Percentiles rank a stretch among this genome's conserved stretches.
Conservation (phyloP, 1,140 invertebrate species). For the Myzus persicae region DNA sequence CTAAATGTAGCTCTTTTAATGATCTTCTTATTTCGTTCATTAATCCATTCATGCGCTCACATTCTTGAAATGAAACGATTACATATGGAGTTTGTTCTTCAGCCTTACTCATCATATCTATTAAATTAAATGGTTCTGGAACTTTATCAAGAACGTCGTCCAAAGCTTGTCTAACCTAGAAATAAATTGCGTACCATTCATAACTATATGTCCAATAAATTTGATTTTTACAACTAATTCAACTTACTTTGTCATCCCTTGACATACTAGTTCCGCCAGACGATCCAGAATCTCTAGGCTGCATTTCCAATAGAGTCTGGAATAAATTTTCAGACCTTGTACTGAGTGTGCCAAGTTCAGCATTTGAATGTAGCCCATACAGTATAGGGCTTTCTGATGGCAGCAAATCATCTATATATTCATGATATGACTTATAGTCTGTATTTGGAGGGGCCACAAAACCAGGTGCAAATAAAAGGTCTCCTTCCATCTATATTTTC, state of each 20-base stretch:
- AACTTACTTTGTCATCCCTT: conserved; percentile 81
- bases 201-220: neutral
- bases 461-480: conserved; percentile 80
- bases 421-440: conserved; percentile 87
- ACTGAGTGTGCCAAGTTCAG: conserved; percentile 93
- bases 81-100: conserved; percentile 92
- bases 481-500: conserved; percentile 77
- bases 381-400: conserved; percentile 88
- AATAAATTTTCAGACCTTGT: conserved; percentile 86
- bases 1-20: conserved; percentile 84
- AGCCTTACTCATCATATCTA: conserved; percentile 84
- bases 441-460: conserved; percentile 85
- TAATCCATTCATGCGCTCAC: conserved; percentile 91
- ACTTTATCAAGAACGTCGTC: conserved; percentile 91
- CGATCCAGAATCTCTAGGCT: conserved; percentile 81
- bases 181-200: conserved; percentile 45
- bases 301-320: conserved; percentile 89
- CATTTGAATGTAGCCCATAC: conserved; percentile 93
- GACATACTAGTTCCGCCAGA: conserved; percentile 72
- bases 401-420: conserved; percentile 87
- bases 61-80: conserved; percentile 94
- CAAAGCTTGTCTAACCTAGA: conserved; percentile 77
- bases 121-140: conserved; percentile 87
- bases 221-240: neutral
- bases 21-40: conserved; percentile 82